Evolutionary conservation across 2,113 vertebrate species (phyloP), one percentile per base, ranked within the genome.

Genomic region (Zosterops japonicus): DNA sequence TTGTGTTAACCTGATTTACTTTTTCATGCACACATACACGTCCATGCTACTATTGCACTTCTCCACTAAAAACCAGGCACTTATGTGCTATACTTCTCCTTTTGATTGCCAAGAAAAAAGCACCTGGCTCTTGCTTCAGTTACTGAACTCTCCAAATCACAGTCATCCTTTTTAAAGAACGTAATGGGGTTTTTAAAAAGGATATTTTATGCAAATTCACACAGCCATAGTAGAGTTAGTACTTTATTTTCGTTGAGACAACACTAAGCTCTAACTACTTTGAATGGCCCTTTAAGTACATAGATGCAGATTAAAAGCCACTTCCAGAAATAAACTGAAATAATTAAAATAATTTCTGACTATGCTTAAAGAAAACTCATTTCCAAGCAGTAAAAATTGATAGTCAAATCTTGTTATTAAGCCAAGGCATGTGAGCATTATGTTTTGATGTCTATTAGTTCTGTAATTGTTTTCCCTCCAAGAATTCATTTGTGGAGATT

Each of bases 381-480:
- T 94, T 93, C 87, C 80, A 88, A 96, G 52, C 50, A 90, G 44
- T 50, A 86, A 59, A 94, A 92, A 93, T 24, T 93, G 75, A 55
- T 80, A 87, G 55, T 84, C 31, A 93, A 81, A 72, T 68, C 59
- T 91, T 65, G 76, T 74, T 95, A 77, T 68, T 89, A 61, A 67
- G 33, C 50, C 49, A 75, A 44, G 19, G 87, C 77, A 93, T n/a
- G 19, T 63, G 60, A 94, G 57, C 82, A 85, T 90, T 93, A 55
- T 96, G 83, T 49, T 96, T 94, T 89, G 67, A 75, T 89, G 44
- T 83, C 82, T 83, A 94, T 97, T 96, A 96, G 57, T 69, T 95
- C 86, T 93, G 59, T 95, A 97, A 95, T 96, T 95, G 78, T 94
- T 96, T 97, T 96, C 68, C 84, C 72, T 95, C 83, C 61, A 92